These are phyloP conservation scores for Drosophila quinaria DNA, from an alignment of 2,888 invertebrate species.

Conservation along the genomic window DNA sequence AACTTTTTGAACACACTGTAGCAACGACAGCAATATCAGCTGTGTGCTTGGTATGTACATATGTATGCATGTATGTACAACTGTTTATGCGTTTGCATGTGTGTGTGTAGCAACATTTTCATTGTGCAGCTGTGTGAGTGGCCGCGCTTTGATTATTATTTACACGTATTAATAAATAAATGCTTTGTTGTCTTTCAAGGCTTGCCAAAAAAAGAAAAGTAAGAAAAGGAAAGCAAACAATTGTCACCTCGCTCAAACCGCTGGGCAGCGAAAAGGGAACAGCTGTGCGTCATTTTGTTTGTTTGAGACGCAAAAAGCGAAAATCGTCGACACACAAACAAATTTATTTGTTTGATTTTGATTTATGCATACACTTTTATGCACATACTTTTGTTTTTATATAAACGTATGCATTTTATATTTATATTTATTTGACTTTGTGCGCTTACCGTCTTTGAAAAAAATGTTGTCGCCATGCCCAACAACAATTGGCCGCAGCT, in stretches of 20 bases:
- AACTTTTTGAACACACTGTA: conserved; percentile 34
- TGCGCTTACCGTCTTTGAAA: conserved; percentile 85
- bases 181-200: conserved; percentile 66
- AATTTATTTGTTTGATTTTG: conserved; percentile 8
- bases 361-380: conserved; percentile 1
- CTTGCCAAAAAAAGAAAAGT: conserved; percentile 46
- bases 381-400: conserved; percentile 4
- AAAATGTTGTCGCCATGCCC: conserved; percentile 87
- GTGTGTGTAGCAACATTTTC: conserved; percentile 52
- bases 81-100: conserved; percentile 13
- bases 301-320: conserved; percentile 70
- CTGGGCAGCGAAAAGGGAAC: conserved; percentile 38
- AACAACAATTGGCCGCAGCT: conserved; percentile 87
- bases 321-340: conserved; percentile 34
- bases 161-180: conserved; percentile 67
- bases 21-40: conserved; percentile 47
- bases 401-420: neutral
- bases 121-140: conserved; percentile 24
- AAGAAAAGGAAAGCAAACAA: conserved; percentile 6
- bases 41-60: conserved; percentile 41
- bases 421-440: conserved; percentile 5
- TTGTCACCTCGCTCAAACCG: conserved; percentile 7
- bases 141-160: conserved; percentile 59
- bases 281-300: conserved; percentile 69
- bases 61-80: conserved; percentile 5